Evolutionary conservation across 2,888 invertebrate genomes (phyloP), one percentile per base, ranked within the genome.

Genomic region (Drymonia ruficornis): DNA sequence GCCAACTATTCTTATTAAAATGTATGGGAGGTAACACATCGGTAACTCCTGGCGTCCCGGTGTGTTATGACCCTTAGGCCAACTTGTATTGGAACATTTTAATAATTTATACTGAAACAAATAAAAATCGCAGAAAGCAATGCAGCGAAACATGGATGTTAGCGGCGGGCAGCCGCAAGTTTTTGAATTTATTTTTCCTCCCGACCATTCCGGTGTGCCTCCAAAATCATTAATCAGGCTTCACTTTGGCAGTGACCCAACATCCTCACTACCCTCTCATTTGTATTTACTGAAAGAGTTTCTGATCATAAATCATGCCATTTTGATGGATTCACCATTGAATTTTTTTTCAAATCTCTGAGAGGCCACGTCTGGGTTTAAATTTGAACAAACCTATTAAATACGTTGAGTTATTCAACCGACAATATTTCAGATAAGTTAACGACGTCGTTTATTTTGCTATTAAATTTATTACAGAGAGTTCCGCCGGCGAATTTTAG

Each of bases 251-350:
- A 87, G 83, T 88, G 88, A 88, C 89, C 89, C 89, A 89, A 87
- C 83, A 81, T 84, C 84, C 87, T 84, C 83, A 85, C 84, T 84
- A 80, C 83, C 78, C 87, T 76, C 86, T 89, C 89, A 89, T 90
- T 89, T 90, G 89, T 90, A 89, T 89, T 90, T 89, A 86, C 85
- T 81, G 86, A 89, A 88, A 89, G 89, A 89, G 89, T 88, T 89
- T 80, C 76, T 76, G 81, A 80, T 77, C 86, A 87, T 89, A 88
- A 89, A 89, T 89, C 89, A 90, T 87, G 80, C 76, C 77, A 72
- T 83, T 85, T 88, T 89, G 89, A 89, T 89, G 85, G 89, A 89
- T 90, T 84, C 85, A 80, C 80, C 81, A 85, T 86, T 81, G 76
- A 82, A 76, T 81, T 85, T 86, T 88, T 65, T 88, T 89, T 76